Conservation (phyloP, 2,113 vertebrate genomes). For the Larimichthys crocea region DNA sequence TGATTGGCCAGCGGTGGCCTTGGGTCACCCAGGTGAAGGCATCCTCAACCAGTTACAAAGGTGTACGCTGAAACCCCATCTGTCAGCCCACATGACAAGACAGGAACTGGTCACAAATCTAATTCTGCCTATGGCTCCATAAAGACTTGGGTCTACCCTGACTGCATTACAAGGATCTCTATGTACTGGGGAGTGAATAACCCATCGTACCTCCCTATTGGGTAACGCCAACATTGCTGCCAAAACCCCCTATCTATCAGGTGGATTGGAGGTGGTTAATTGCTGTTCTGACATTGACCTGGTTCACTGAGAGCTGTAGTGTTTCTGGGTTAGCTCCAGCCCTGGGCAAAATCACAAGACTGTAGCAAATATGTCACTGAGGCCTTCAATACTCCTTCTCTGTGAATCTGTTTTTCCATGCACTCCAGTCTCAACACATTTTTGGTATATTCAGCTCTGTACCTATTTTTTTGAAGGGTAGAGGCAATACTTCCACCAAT, state of each 20-base stretch:
- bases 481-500: background rate
- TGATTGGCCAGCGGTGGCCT: constrained; percentile 58
- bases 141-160: too few relatives aligned
- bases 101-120: background rate
- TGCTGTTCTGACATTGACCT: constrained; percentile 47
- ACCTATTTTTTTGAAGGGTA: background rate
- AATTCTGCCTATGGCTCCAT: background rate
- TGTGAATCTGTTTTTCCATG: background rate
- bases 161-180: background rate
- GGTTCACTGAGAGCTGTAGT: constrained; percentile 10
- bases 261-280: background rate
- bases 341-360: background rate
- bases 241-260: background rate
- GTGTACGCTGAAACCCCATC: background rate
- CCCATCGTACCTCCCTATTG: background rate
- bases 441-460: background rate
- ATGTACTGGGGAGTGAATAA: background rate
- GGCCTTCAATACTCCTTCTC: background rate
- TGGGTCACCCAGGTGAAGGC: constrained; percentile 38
- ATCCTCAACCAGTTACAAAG: constrained; percentile 53
- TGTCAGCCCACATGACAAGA: constrained; percentile 25
- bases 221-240: background rate
- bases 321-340: constrained; percentile 25
- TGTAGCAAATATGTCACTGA: constrained; percentile 3
- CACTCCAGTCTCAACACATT: background rate